phyloP scores from a whole-genome alignment of 2,888 invertebrate species.

The Xylota segnis region DNA sequence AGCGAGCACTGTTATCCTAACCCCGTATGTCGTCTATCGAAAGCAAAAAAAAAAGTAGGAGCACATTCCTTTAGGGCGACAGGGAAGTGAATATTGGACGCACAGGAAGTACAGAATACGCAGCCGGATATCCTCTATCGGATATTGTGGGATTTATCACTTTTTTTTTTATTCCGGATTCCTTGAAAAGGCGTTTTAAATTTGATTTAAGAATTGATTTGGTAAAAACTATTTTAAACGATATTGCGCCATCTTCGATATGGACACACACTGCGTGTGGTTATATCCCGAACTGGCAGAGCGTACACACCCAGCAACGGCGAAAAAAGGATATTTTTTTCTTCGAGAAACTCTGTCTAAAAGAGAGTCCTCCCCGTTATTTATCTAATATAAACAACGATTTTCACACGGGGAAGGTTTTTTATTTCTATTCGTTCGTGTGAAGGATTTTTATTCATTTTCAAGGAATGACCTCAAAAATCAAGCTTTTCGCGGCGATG shows the following conservation, averaged over 20 bases:
- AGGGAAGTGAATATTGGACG: slow-evolving; percentile 38
- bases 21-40: slow-evolving; percentile 20
- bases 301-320: slow-evolving; percentile 74
- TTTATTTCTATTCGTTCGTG: not conserved
- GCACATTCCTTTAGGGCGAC: slow-evolving; percentile 37
- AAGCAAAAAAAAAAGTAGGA: not conserved
- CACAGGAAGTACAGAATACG: slow-evolving; percentile 36
- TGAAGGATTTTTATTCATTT: slow-evolving; percentile 40
- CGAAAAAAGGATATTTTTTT: slow-evolving; percentile 53
- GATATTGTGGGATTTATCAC: not conserved
- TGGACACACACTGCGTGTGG: slow-evolving; percentile 67
- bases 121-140: not conserved
- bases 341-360: not conserved
- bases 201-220: slow-evolving; percentile 9
- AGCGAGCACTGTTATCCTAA: slow-evolving; percentile 60
- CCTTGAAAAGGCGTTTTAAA: not conserved
- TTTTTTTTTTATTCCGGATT: not conserved
- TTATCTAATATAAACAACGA: slow-evolving; percentile 70
- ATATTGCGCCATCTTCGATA: slow-evolving; percentile 62
- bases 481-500: slow-evolving; percentile 61
- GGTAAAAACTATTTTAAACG: not conserved
- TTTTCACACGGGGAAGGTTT: slow-evolving; percentile 18
- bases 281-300: slow-evolving; percentile 49
- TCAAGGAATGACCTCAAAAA: slow-evolving; percentile 63
- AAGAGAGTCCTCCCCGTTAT: slow-evolving; percentile 35